These are phyloP conservation scores for Euwallacea fornicatus DNA, from an alignment of 1,140 invertebrate genomes.

Conservation along the genomic window DNA sequence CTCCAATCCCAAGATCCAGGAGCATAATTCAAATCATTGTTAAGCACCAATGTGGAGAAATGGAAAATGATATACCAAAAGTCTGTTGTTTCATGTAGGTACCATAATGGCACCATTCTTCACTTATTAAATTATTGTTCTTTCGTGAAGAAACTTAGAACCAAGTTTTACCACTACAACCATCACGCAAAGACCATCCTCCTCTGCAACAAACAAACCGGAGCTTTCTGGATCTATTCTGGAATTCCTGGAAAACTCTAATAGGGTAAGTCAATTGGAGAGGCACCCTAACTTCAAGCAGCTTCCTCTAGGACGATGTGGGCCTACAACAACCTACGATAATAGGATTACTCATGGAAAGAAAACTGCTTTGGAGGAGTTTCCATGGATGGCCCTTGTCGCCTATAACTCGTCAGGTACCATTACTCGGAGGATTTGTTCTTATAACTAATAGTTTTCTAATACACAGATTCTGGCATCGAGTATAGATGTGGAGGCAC, in stretches of 20 bases:
- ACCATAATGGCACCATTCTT: not conserved
- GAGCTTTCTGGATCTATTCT: not conserved
- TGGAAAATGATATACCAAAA: constrained; percentile 39
- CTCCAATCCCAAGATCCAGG: constrained; percentile 43
- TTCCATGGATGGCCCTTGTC: constrained; percentile 61
- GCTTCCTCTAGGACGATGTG: constrained; percentile 49
- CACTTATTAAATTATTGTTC: not conserved
- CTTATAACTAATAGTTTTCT: not conserved
- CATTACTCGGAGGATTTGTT: not conserved
- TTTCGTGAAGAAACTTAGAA: not conserved
- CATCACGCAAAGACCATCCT: constrained; percentile 12
- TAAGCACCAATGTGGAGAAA: constrained; percentile 36
- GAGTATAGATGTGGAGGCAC: constrained; percentile 61
- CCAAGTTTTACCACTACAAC: constrained; percentile 5
- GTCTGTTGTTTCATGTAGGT: constrained; percentile 41
- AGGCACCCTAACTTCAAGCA: constrained; percentile 40
- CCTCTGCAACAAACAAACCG: not conserved
- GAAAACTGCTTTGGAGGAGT: constrained; percentile 55
- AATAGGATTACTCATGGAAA: constrained; percentile 58
- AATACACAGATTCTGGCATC: constrained; percentile 18
- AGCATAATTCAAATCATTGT: constrained; percentile 41
- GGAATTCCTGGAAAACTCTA: constrained; percentile 15
- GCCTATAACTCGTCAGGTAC: constrained; percentile 47
- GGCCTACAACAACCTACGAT: constrained; percentile 44
- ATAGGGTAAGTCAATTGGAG: not conserved